These are phyloP conservation scores for Deroplatys truncata DNA, from an alignment of 2,888 invertebrate genomes.

Conservation along the genomic window DNA sequence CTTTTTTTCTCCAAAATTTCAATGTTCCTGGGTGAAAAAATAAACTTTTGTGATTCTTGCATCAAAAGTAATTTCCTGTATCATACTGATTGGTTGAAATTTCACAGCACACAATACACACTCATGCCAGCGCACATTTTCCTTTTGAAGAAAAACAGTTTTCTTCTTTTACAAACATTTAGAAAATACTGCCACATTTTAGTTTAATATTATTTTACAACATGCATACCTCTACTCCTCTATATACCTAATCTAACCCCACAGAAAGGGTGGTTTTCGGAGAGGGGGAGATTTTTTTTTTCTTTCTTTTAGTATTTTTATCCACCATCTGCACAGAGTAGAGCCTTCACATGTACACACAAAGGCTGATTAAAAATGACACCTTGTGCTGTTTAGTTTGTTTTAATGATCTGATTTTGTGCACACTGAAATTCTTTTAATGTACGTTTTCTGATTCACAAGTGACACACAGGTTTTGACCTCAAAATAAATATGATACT, in stretches of 20 bases:
- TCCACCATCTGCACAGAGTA: background rate
- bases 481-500: background rate
- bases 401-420: background rate
- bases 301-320: background rate
- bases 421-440: background rate
- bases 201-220: background rate
- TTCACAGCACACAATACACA: background rate
- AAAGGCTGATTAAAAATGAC: background rate
- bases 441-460: background rate
- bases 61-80: background rate
- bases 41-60: background rate
- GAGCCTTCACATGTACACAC: background rate
- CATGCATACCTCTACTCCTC: background rate
- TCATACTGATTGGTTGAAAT: background rate
- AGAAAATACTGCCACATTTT: slow-evolving; percentile 1
- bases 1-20: background rate
- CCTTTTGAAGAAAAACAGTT: background rate
- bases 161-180: slow-evolving; percentile 5
- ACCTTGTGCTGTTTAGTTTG: background rate
- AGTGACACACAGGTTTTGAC: background rate
- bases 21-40: background rate
- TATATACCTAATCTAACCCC: background rate
- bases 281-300: background rate
- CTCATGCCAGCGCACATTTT: background rate
- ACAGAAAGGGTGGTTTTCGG: background rate